Conservation (phyloP, 2,888 invertebrate species). For the Drosophila pseudotakahashii region DNA sequence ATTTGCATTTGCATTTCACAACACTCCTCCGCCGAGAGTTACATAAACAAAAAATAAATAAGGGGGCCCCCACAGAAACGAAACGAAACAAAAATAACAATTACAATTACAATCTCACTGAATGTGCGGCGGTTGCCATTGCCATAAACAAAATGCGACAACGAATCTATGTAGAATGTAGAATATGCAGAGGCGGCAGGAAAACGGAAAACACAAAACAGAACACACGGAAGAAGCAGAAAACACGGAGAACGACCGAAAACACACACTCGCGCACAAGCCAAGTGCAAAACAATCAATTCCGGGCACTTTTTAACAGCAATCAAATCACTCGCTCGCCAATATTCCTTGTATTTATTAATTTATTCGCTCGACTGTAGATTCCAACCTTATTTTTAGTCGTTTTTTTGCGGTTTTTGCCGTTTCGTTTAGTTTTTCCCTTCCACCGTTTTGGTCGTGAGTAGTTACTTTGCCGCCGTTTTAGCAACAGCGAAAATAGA, state of each 20-base stretch:
- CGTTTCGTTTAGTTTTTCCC: constrained; percentile 29
- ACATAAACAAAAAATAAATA: constrained; percentile 44
- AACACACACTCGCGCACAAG: constrained; percentile 13
- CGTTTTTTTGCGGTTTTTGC: constrained; percentile 41
- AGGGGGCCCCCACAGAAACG: background rate
- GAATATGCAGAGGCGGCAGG: constrained; percentile 10
- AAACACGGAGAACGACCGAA: constrained; percentile 13
- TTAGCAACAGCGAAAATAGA: constrained; percentile 52
- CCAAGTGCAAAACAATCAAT: constrained; percentile 38
- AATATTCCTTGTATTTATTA: constrained; percentile 54
- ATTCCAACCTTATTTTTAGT: constrained; percentile 52
- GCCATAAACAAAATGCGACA: constrained; percentile 42
- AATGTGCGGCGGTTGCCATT: constrained; percentile 16
- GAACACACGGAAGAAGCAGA: constrained; percentile 27
- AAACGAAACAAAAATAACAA: constrained; percentile 7
- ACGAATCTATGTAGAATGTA: constrained; percentile 23
- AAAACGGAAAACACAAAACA: constrained; percentile 26
- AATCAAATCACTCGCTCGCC: constrained; percentile 6
- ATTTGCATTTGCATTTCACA: constrained; percentile 31
- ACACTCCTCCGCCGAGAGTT: constrained; percentile 27
- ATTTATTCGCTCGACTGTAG: constrained; percentile 49
- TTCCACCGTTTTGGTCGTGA: constrained; percentile 51
- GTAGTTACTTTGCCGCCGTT: constrained; percentile 77
- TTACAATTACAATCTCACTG: constrained; percentile 22
- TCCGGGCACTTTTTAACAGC: constrained; percentile 20